Evolutionary conservation across 2,888 invertebrate species (phyloP), one percentile per base, ranked within the genome.

Genomic region (Papilio elwesi): DNA sequence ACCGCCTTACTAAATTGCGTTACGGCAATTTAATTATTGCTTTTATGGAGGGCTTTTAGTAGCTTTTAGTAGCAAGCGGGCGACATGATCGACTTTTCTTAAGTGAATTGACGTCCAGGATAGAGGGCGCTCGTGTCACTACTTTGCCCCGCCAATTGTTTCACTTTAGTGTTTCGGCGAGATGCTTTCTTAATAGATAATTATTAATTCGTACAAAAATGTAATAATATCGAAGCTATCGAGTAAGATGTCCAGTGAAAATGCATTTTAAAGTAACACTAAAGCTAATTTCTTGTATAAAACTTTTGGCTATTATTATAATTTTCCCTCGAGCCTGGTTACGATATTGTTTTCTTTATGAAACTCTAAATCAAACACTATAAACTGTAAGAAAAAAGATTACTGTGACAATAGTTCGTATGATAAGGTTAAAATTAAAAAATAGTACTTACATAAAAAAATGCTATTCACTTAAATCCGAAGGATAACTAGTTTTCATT

Each of bases 41-140:
- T 94, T 94, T 94, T 92, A 94, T 91, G 91, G 91, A 93, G 90
- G 88, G 94, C 94, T 94, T 94, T 94, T 93, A 94, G 94, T 89
- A 92, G 94, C 94, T 94, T 94, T 94, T 93, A 94, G 92, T 87
- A 90, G 89, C 85, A 90, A 92, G 91, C 88, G 92, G 90, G 82
- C 84, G 83, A 83, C 87, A 87, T 91, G 91, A 93, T 93, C 93
- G 92, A 90, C 90, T 91, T 87, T 84, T 85, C 85, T 82, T 92
- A 91, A 92, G 91, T 93, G 92, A 92, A 92, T 92, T 92, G 92
- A 90, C 90, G 87, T 89, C 87, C 86, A 81, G 82, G 85, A 82
- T 81, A 81, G 84, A 70, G 73, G 48, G 66, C 83, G 81, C 81
- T 83, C 79, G 74, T 83, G 85, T 79, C 84, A 82, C 82, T 78